Conservation (phyloP, 2,113 vertebrate genomes). For the Sapayoa aenigma region DNA sequence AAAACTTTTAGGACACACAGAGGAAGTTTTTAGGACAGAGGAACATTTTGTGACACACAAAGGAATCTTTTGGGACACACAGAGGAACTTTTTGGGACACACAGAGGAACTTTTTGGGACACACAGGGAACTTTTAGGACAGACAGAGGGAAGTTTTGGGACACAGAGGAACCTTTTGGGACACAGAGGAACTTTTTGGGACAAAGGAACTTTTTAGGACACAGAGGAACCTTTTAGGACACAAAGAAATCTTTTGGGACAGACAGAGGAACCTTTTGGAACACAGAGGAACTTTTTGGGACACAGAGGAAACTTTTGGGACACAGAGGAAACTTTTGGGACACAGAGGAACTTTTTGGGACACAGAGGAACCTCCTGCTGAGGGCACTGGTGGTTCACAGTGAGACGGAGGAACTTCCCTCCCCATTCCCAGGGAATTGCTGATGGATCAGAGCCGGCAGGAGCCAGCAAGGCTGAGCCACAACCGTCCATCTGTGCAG, state of each 20-base stretch:
- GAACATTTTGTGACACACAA: background rate
- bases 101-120: background rate
- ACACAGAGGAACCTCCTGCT: background rate
- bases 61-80: background rate
- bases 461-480: background rate
- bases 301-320: background rate
- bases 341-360: background rate
- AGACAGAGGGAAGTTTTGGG: background rate
- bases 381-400: background rate
- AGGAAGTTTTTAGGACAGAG: background rate
- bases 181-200: background rate
- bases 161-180: background rate
- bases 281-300: background rate
- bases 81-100: background rate
- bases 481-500: too few relatives aligned
- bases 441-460: background rate
- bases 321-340: background rate
- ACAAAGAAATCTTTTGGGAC: too few relatives aligned
- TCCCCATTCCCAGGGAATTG: background rate
- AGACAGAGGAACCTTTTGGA: background rate
- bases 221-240: background rate
- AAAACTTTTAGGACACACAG: background rate
- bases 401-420: background rate
- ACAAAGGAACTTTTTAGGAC: background rate
- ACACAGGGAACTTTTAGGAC: background rate